A percentile compares a stretch with the other conserved stretches of the same genome.
Evolutionary conservation across 2,888 invertebrate species (phyloP).

Genomic region (Carabus problematicus): DNA sequence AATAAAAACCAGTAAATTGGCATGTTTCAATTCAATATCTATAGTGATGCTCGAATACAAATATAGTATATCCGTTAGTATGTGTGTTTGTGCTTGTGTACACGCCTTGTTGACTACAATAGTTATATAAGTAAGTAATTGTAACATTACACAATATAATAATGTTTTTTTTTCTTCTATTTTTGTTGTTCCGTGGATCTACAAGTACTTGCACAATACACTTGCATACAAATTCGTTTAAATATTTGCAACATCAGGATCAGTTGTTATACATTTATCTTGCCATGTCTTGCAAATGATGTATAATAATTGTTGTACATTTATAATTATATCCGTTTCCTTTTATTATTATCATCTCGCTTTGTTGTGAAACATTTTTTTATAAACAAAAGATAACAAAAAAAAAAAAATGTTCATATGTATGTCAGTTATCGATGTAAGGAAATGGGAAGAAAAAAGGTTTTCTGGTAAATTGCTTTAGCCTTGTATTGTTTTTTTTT

Average conservation of each 20-base stretch:
- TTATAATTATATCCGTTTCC: constrained; percentile 38
- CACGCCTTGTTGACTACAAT: constrained; percentile 2
- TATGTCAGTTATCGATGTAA: background rate
- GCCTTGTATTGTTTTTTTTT: constrained; percentile 14
- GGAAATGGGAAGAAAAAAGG: background rate
- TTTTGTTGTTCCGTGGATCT: background rate
- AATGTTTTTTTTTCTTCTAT: too few species aligned
- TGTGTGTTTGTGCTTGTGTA: background rate
- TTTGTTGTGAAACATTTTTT: constrained; percentile 20
- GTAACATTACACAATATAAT: constrained; percentile 10
- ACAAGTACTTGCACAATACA: background rate
- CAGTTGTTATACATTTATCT: background rate
- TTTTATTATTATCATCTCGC: constrained; percentile 7
- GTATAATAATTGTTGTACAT: constrained; percentile 28
- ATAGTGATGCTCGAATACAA: background rate
- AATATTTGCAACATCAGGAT: constrained; percentile 10
- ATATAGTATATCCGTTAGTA: background rate
- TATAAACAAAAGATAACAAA: background rate
- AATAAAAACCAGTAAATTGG: too few species aligned
- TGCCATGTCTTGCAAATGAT: constrained; percentile 8
- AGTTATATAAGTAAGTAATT: constrained; percentile 15
- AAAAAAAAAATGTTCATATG: background rate
- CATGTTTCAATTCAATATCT: background rate
- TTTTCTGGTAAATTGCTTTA: constrained; percentile 12
- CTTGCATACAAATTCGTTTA: background rate